Conservation (phyloP, 2,797 vertebrate genomes). For the Arrhamphus sclerolepis region DNA sequence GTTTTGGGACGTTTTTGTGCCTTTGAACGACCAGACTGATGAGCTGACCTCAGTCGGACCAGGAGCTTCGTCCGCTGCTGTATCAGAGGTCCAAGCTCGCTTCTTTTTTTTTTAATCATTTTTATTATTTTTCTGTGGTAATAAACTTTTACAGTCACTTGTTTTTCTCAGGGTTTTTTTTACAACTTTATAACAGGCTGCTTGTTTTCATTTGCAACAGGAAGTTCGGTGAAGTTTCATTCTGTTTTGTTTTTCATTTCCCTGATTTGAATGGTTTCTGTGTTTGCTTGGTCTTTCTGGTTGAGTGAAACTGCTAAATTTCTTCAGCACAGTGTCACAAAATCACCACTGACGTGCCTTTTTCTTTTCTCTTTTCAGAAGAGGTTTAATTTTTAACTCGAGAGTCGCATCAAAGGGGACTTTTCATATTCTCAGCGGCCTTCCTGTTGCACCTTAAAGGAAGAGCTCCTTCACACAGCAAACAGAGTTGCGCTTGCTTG, state of each 20-base stretch:
- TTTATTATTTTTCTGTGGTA: constrained; percentile 30
- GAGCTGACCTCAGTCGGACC: not conserved
- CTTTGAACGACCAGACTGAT: constrained; percentile 2
- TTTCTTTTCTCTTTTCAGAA: too few species aligned
- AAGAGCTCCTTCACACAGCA: too few species aligned
- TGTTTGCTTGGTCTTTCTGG: not conserved
- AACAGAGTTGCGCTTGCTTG: too few species aligned
- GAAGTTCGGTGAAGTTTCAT: constrained; percentile 9
- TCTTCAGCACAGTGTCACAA: not conserved
- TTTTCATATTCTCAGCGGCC: too few species aligned
- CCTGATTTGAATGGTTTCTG: not conserved
- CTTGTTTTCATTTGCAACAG: constrained; percentile 12
- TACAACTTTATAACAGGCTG: not conserved
- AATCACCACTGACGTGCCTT: not conserved
- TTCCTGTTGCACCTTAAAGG: too few species aligned
- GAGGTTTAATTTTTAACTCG: not conserved
- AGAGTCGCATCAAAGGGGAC: not conserved
- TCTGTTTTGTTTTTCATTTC: not conserved
- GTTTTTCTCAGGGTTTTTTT: not conserved
- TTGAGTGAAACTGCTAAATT: not conserved
- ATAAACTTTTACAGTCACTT: constrained; percentile 59
- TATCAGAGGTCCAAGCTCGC: too few species aligned
- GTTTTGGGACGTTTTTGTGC: too few species aligned
- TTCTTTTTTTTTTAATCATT: not conserved
- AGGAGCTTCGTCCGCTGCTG: too few species aligned